These are phyloP conservation scores for Epinephelus cyanopodus DNA, from an alignment of 2,113 vertebrate species.

Conservation along the genomic window DNA sequence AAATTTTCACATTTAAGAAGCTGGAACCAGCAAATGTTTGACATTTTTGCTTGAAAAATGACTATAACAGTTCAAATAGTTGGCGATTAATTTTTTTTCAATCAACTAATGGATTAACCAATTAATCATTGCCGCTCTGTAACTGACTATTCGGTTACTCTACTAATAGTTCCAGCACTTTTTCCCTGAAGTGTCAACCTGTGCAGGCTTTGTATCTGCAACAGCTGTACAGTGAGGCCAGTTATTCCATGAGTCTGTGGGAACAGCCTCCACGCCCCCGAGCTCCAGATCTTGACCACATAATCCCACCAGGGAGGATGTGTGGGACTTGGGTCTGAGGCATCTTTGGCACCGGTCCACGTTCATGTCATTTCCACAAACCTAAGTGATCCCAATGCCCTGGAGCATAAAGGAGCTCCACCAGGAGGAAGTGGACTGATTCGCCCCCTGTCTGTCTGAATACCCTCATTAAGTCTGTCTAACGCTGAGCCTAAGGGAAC, in stretches of 20 bases:
- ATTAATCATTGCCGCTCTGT: not conserved
- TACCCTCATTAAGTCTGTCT: conserved; percentile 65
- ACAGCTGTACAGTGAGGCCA: conserved; percentile 13
- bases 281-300: conserved; percentile 46
- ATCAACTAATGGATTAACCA: too few species aligned
- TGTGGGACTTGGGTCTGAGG: conserved; percentile 50
- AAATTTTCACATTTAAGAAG: too few species aligned
- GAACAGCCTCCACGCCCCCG: conserved; percentile 26
- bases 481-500: conserved; percentile 52
- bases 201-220: not conserved
- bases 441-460: conserved; percentile 53
- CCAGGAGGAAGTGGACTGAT: conserved; percentile 62
- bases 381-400: conserved; percentile 28
- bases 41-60: too few species aligned
- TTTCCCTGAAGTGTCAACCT: not conserved
- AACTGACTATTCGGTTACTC: not conserved
- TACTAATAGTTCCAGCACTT: not conserved
- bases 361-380: conserved; percentile 58
- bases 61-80: too few species aligned
- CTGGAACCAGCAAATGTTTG: too few species aligned
- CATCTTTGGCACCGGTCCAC: conserved; percentile 57
- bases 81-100: too few species aligned
- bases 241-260: conserved; percentile 50
- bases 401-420: conserved; percentile 30
- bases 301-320: conserved; percentile 57